phyloP scores from a whole-genome alignment of 1,140 invertebrate genomes.

The Bombus fervidus region DNA sequence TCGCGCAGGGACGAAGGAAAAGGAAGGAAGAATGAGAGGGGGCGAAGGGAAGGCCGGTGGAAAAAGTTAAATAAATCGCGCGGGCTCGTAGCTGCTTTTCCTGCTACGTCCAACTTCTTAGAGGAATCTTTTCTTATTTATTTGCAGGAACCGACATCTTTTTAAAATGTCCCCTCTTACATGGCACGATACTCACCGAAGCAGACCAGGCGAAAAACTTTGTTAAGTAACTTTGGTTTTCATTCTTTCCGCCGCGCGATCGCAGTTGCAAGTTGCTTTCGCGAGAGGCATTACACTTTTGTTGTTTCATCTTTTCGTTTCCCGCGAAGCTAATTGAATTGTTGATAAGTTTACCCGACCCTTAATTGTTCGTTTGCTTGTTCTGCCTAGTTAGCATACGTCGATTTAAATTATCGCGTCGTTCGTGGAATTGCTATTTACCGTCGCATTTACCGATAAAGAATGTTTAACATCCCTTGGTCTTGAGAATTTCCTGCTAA shows the following conservation, averaged over 20 bases:
- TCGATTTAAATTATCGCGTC: background rate
- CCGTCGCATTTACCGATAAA: too few species aligned
- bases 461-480: too few species aligned
- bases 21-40: too few species aligned
- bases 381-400: background rate
- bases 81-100: slow-evolving; percentile 43
- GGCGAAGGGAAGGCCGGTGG: slow-evolving; percentile 23
- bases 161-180: slow-evolving; percentile 55
- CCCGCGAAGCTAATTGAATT: background rate
- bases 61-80: slow-evolving; percentile 78
- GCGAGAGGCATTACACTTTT: background rate
- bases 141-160: slow-evolving; percentile 55
- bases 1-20: slow-evolving; percentile 72
- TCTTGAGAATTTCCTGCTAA: too few species aligned
- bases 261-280: background rate
- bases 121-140: slow-evolving; percentile 71
- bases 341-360: background rate
- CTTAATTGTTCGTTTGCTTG: background rate
- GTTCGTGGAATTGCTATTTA: too few species aligned
- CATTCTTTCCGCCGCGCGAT: background rate
- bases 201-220: slow-evolving; percentile 26
- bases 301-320: slow-evolving; percentile 4
- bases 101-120: slow-evolving; percentile 51
- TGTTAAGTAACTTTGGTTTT: slow-evolving; percentile 37
- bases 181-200: slow-evolving; percentile 28